phyloP scores from a whole-genome alignment of 30 jellyfish, hydroid and myxozoan species.

The Hydra vulgaris region DNA sequence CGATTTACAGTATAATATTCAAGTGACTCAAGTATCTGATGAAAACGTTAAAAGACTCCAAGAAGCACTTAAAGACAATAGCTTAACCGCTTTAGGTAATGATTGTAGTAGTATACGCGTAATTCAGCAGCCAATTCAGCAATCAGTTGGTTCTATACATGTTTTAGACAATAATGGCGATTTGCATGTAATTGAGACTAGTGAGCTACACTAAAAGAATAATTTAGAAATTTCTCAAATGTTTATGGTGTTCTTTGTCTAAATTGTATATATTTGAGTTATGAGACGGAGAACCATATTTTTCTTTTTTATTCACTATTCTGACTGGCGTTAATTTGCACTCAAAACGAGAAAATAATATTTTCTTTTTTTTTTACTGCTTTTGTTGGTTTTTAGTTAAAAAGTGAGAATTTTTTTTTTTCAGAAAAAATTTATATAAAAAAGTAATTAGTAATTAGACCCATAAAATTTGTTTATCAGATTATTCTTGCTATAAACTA shows the following conservation, averaged over 20 bases:
- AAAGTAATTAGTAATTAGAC: too few relatives aligned
- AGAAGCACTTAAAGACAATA: neutral
- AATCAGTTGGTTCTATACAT: neutral
- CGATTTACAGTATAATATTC: neutral
- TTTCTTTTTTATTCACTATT: too few relatives aligned
- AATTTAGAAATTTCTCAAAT: neutral
- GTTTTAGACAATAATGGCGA: neutral
- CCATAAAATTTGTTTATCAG: too few relatives aligned
- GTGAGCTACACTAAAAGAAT: neutral
- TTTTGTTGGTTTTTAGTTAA: too few relatives aligned
- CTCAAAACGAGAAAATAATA: too few relatives aligned
- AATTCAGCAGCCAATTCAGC: neutral
- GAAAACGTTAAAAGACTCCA: neutral
- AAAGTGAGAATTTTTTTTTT: too few relatives aligned
- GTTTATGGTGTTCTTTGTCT: neutral
- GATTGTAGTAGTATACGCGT: neutral
- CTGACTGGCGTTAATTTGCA: too few relatives aligned
- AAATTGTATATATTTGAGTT: neutral
- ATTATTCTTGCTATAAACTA: too few relatives aligned
- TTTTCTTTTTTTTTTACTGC: too few relatives aligned
- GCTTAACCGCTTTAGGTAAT: neutral
- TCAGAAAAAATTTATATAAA: too few relatives aligned
- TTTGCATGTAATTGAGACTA: neutral
- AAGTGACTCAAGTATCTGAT: neutral
- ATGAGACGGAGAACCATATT: neutral